Base-by-base conservation (phyloP, 2,797 vertebrate species). In the Anabas testudineus region DNA sequence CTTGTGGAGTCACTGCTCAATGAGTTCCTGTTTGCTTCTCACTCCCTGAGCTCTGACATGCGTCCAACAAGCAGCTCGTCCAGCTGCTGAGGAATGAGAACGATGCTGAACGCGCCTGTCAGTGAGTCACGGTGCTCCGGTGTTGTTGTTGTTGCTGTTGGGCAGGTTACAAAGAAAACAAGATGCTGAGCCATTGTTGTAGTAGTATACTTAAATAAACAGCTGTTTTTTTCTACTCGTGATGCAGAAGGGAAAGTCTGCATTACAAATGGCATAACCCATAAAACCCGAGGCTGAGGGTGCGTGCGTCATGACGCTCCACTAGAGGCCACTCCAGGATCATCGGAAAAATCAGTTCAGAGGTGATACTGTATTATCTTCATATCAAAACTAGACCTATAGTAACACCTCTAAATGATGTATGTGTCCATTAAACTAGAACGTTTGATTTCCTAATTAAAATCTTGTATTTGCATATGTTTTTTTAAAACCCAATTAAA, bases 21-120 rank as follows among this genome's bases (percentile, higher is more conserved):
- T 14, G 2, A 82, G 87, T 92, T 93, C 90, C 90, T 89, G 89
- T 71, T 87, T 64, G 62, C 57, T 37, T 61, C n/a, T 85, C 80
- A 28, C 72, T 66, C 66, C 78, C 70, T 55, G 46, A 2, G 48
- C 57, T 4, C 1, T 76, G 78, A 79, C 82, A 60, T 1, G 64
- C 34, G 63, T 47, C 24, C 10, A 21, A 66, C 26, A 66, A 62
- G 76, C 56, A 10, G 76, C 26, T 71, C 15, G 70, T 8, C 65
- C 77, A 28, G 72, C 63, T 16, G 2, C n/a, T 6, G 0, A 83
- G 75, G 87, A 91, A 93, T 91, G 87, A 43, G 6, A 80, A 9
- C 77, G 55, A 87, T 80, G 82, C 21, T 13, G 70, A 58, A 64
- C 30, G 24, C 51, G 78, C 36, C 67, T 73, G 78, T 53, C 32